These are phyloP conservation scores for Escarpia spicata DNA, from an alignment of 2,888 invertebrate genomes.

Conservation along the genomic window DNA sequence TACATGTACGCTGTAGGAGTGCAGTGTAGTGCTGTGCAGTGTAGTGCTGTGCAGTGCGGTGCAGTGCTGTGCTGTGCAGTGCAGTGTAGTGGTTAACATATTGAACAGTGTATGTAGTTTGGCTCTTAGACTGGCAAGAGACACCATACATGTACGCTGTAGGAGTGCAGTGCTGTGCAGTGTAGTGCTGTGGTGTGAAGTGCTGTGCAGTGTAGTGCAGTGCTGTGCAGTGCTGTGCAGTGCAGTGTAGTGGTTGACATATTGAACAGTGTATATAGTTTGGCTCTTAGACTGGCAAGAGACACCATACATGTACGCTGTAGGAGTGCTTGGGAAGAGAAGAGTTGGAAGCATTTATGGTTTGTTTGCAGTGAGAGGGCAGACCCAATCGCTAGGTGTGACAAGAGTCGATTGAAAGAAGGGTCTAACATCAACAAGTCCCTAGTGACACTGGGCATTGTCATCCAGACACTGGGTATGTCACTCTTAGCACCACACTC, in stretches of 20 bases:
- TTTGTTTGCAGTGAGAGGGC: constrained; percentile 63
- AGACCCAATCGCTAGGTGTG: constrained; percentile 54
- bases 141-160: no score
- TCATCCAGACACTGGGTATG: constrained; percentile 79
- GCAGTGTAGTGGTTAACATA: neutral
- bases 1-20: no score
- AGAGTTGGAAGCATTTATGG: neutral
- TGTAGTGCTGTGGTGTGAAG: no score
- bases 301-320: neutral
- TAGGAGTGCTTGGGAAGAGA: neutral
- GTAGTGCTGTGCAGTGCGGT: no score
- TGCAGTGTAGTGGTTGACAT: neutral
- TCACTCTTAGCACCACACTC: neutral
- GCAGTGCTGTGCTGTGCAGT: no score
- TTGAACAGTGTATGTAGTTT: no score
- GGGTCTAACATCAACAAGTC: constrained; percentile 82
- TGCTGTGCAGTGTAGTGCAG: no score
- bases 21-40: no score
- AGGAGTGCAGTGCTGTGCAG: no score
- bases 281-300: neutral
- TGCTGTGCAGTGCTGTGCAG: neutral
- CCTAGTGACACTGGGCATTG: constrained; percentile 82
- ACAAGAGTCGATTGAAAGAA: constrained; percentile 65
- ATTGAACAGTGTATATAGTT: neutral
- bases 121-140: no score